Conservation (phyloP, 2,888 invertebrate genomes). For the Altica lythri region DNA sequence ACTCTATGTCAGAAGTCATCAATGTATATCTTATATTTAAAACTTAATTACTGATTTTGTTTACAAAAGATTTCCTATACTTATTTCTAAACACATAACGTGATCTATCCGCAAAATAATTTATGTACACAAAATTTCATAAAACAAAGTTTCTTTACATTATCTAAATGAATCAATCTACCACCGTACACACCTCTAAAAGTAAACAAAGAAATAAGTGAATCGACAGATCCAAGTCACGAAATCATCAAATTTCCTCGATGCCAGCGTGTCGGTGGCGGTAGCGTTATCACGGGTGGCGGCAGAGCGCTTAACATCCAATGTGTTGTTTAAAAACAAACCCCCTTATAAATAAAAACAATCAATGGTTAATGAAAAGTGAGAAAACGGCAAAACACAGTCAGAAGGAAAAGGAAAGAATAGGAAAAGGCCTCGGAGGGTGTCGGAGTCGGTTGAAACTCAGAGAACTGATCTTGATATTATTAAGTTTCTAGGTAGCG, state of each 20-base stretch:
- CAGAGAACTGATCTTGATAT: neutral
- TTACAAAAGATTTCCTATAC: too few species aligned
- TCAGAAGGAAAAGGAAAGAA: neutral
- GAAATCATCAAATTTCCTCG: constrained; percentile 10
- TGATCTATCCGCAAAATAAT: too few species aligned
- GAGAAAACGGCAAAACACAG: too few species aligned
- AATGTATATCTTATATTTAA: too few species aligned
- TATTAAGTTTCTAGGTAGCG: neutral
- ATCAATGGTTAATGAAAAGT: constrained; percentile 22
- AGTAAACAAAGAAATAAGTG: constrained; percentile 6
- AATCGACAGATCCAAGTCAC: constrained; percentile 6
- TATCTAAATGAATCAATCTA: too few species aligned
- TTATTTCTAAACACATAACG: too few species aligned
- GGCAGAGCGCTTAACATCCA: constrained; percentile 8
- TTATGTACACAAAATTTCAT: too few species aligned
- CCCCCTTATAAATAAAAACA: constrained; percentile 17
- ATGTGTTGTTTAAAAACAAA: constrained; percentile 15
- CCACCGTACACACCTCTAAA: neutral
- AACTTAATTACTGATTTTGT: too few species aligned
- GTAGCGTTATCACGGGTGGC: constrained; percentile 6
- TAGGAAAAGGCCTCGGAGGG: constrained; percentile 2
- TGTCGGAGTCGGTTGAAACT: constrained; percentile 2
- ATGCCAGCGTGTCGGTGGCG: too few species aligned
- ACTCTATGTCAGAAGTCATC: too few species aligned
- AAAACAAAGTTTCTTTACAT: too few species aligned